Evolutionary conservation across 2,888 invertebrate genomes (phyloP), one percentile per base, ranked within the genome.

Genomic region (Trichopria drosophilae): DNA sequence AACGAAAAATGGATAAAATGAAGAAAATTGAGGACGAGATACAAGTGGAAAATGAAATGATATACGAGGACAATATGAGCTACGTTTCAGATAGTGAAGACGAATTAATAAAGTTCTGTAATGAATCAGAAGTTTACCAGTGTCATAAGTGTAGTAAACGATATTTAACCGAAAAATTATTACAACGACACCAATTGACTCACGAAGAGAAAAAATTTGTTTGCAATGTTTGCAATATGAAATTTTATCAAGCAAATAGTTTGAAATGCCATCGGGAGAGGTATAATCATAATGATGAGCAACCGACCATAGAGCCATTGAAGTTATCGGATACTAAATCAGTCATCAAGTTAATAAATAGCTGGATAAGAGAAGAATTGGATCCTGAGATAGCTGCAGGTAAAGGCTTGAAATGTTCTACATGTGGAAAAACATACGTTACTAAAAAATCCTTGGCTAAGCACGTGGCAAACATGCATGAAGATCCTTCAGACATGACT

Each of bases 361-460:
- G 50, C 10, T 70, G 70, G 71, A 69, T 71, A 26, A 56, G 65
- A 15, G 68, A 69, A 37, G 68, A 72, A 43, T 43, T 72, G 10
- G 66, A 69, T 36, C 66, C 66, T 0, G 69, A 69, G 22, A n/a
- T n/a, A n/a, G 65, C 62, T 29, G 68, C 68, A 36, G 63, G 62
- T 3, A 70, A 68, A 39, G 63, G 63, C 2, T 69, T 71, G 19
- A 56, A 64, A 1, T 72, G 72, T 36, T 55, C 63, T 10, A 55
- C 51, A 4, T 72, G 71, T 35, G 60, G 63, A 3, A 71, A 72
- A 51, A 69, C 67, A 2, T 72, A 70, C 22, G 66, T 62, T 3
- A 67, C 66, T 3, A 66, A 66, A 26, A 69, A 68, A 36, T 71
- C 70, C 0, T 50, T 72, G 20, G 26, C 46, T 6, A 71, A 71